These are phyloP conservation scores for Timema cristinae DNA, from an alignment of 2,888 invertebrate genomes.

Conservation along the genomic window DNA sequence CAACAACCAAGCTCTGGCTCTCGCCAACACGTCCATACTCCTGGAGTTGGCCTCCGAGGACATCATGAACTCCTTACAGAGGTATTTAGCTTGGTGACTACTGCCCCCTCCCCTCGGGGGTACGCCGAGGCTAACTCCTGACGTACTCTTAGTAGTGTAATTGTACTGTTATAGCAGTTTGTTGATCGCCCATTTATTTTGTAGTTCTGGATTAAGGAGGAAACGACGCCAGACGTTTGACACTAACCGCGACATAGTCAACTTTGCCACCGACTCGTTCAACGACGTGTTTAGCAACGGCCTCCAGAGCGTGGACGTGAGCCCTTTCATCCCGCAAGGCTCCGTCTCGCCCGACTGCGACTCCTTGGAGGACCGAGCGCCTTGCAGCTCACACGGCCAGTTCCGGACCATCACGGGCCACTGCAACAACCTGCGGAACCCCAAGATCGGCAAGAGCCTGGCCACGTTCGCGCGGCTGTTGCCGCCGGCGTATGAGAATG, in stretches of 20 bases:
- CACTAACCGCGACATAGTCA: slow-evolving; percentile 48
- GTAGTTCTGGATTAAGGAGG: too few relatives aligned
- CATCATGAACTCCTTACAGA: slow-evolving; percentile 65
- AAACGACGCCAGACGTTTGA: slow-evolving; percentile 69
- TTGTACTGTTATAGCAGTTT: too few relatives aligned
- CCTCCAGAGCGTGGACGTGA: slow-evolving; percentile 73
- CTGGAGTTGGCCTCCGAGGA: slow-evolving; percentile 85
- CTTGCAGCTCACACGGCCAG: slow-evolving; percentile 62
- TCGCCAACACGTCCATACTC: slow-evolving; percentile 82
- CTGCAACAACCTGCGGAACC: slow-evolving; percentile 83
- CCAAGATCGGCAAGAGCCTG: slow-evolving; percentile 75
- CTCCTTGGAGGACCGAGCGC: slow-evolving; percentile 64
- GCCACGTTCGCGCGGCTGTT: slow-evolving; percentile 80
- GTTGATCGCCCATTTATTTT: too few relatives aligned
- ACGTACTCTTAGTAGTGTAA: too few relatives aligned
- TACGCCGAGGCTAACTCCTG: too few relatives aligned
- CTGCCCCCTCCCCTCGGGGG: slow-evolving; percentile 2
- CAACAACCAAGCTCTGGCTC: slow-evolving; percentile 72
- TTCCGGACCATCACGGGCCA: slow-evolving; percentile 71
- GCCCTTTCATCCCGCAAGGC: slow-evolving; percentile 61
- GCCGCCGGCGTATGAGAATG: slow-evolving; percentile 85
- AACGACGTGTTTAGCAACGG: slow-evolving; percentile 66
- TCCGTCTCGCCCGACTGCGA: slow-evolving; percentile 59
- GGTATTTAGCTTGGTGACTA: slow-evolving; percentile 41
- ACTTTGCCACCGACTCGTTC: slow-evolving; percentile 42